Base-by-base conservation (phyloP, 2,888 invertebrate genomes). In the Aleiodes testaceus region DNA sequence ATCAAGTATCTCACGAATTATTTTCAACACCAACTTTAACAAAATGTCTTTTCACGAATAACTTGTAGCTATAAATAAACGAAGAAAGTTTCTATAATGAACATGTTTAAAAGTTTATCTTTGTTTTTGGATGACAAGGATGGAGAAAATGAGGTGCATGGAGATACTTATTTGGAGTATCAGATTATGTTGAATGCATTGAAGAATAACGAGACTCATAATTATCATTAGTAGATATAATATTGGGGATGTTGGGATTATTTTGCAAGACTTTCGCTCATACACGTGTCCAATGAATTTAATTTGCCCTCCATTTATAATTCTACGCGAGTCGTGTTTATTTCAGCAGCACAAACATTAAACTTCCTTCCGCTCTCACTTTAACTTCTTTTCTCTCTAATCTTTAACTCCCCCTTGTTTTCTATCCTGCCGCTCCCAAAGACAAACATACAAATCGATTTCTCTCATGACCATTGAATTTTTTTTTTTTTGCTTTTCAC, bases 71-170 rank as follows among this genome's bases (percentile, higher is more conserved):
- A 47, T 63, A 63, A 63, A 63, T 63, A 63, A 47, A 22, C 44
- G 45, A 44, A 5, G 45, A 63, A 63, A 45, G 45, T 63, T 63
- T 63, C 45, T 63, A 45, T 63, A 63, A 63, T 63, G 63, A 63
- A 44, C 45, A 22, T 18, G 45, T 45, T 44, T n/a, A 26, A 26
- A 63, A 71, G 1, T 66, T 42, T 59, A 59, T 59, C 59, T 30
- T 26, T 4, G 53, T 53, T 59, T 26, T 26, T 26, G 42, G 30
- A 55, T 5, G 55, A 55, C 55, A 55, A 55, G 30, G 36, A 14
- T 30, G 22, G 26, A 55, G 30, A 16, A 55, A 55, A 16, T n/a
- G n/a, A n/a, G n/a, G n/a, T n/a, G n/a, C n/a, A n/a, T n/a, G n/a
- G 26, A 26, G 26, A 26, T 5, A 26, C 26, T 26, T 0, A 26